Percentiles rank a stretch among this genome's conserved stretches.
These are phyloP conservation scores for Nephrotoma guestfalica DNA, from an alignment of 2,888 invertebrate species.

Conservation along the genomic window DNA sequence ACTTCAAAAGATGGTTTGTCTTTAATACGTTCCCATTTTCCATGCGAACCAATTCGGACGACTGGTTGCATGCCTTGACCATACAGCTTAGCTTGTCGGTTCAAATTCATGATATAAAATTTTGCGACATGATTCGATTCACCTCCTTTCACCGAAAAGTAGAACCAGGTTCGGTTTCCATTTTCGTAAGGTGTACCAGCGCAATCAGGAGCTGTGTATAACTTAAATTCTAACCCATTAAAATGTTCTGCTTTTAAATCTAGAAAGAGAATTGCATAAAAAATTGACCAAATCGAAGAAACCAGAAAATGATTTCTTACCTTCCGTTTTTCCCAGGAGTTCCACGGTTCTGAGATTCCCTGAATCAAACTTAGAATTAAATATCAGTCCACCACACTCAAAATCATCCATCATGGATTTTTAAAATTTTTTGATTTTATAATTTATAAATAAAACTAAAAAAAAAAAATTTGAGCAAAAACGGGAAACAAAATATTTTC, in stretches of 20 bases:
- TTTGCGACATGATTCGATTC: slow-evolving; percentile 45
- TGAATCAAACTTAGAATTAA: slow-evolving; percentile 80
- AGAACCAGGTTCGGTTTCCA: slow-evolving; percentile 85
- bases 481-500: not conserved
- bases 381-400: slow-evolving; percentile 59
- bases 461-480: not conserved
- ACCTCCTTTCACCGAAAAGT: slow-evolving; percentile 57
- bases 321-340: slow-evolving; percentile 44
- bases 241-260: slow-evolving; percentile 7
- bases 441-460: not conserved
- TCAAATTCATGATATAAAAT: slow-evolving; percentile 74
- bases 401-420: slow-evolving; percentile 24
- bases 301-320: slow-evolving; percentile 26
- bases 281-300: not conserved
- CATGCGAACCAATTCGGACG: slow-evolving; percentile 56
- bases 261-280: not conserved
- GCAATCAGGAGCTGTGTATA: slow-evolving; percentile 86
- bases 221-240: slow-evolving; percentile 59
- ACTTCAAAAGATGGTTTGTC: slow-evolving; percentile 54
- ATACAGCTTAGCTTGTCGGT: slow-evolving; percentile 80
- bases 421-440: not conserved
- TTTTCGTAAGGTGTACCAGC: slow-evolving; percentile 76
- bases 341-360: slow-evolving; percentile 78
- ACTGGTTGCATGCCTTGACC: slow-evolving; percentile 85
- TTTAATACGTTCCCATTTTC: slow-evolving; percentile 70